Evolutionary conservation across 2,888 invertebrate genomes (phyloP).

Genomic region (Tenthredo amoena): DNA sequence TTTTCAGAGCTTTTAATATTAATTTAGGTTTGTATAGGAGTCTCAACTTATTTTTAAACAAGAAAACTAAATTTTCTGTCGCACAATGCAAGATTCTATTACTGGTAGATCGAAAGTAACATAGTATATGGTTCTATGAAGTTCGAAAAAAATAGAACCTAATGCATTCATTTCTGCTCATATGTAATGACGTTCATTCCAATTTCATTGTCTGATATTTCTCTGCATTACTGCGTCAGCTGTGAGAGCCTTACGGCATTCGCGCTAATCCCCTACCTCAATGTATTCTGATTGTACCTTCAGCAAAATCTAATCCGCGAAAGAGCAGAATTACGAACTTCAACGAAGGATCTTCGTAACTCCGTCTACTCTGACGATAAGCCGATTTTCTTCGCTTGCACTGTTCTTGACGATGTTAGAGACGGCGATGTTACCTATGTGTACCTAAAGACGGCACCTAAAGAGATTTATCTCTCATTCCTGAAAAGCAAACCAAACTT

Average conservation of each 20-base stretch:
- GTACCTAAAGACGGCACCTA: neutral
- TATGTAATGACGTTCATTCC: neutral
- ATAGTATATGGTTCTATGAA: neutral
- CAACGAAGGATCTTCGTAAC: neutral
- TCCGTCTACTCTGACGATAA: neutral
- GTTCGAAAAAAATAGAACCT: neutral
- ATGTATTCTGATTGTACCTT: conserved; percentile 2
- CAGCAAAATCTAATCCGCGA: conserved; percentile 1
- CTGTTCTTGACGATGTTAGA: neutral
- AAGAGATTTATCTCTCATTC: neutral
- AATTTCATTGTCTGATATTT: neutral
- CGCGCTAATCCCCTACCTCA: neutral
- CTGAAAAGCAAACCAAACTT: neutral
- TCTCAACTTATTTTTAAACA: neutral
- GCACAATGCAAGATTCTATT: neutral
- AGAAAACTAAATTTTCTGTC: neutral
- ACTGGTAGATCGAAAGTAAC: neutral
- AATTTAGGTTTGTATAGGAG: neutral
- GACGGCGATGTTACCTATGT: neutral
- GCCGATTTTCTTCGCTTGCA: conserved; percentile 11
- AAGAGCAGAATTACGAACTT: neutral
- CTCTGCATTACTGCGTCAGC: neutral
- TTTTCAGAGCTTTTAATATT: no score
- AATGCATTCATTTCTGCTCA: neutral
- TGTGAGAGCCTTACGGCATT: neutral